These are phyloP conservation scores for Villa cingulata DNA, from an alignment of 2,888 invertebrate genomes.

Conservation along the genomic window DNA sequence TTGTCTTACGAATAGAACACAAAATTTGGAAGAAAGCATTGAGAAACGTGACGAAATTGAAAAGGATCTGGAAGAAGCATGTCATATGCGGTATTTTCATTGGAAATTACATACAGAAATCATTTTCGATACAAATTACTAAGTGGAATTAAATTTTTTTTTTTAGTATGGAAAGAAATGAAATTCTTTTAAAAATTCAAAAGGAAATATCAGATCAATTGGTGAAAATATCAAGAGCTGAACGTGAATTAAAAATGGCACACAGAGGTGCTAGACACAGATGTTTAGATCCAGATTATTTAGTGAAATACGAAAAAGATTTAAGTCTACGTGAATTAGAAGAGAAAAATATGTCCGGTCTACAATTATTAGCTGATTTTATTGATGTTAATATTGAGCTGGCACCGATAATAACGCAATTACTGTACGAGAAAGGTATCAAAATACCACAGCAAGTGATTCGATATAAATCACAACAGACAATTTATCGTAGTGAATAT, in stretches of 20 bases:
- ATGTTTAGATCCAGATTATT: slow-evolving; percentile 22
- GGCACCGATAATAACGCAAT: slow-evolving; percentile 25
- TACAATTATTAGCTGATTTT: slow-evolving; percentile 44
- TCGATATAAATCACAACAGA: slow-evolving; percentile 21
- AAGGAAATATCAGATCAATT: slow-evolving; percentile 32
- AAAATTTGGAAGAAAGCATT: slow-evolving; percentile 6
- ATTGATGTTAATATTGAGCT: slow-evolving; percentile 24
- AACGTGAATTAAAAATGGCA: slow-evolving; percentile 27
- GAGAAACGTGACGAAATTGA: slow-evolving; percentile 2
- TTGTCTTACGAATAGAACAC: slow-evolving; percentile 1
- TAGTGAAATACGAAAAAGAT: slow-evolving; percentile 33
- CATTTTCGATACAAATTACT: neutral
- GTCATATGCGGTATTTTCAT: neutral
- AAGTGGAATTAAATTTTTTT: neutral
- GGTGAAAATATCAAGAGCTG: slow-evolving; percentile 29
- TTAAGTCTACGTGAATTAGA: slow-evolving; percentile 44
- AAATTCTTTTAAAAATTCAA: slow-evolving; percentile 24
- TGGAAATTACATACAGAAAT: neutral
- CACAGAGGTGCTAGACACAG: slow-evolving; percentile 24
- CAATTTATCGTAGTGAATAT: slow-evolving; percentile 24
- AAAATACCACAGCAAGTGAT: slow-evolving; percentile 27
- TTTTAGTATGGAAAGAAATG: slow-evolving; percentile 23
- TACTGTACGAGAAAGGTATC: slow-evolving; percentile 27
- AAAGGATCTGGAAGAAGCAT: slow-evolving; percentile 5
- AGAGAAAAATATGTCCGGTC: slow-evolving; percentile 41